Conservation (phyloP, 1,140 invertebrate genomes). For the Meteorus sp. region DNA sequence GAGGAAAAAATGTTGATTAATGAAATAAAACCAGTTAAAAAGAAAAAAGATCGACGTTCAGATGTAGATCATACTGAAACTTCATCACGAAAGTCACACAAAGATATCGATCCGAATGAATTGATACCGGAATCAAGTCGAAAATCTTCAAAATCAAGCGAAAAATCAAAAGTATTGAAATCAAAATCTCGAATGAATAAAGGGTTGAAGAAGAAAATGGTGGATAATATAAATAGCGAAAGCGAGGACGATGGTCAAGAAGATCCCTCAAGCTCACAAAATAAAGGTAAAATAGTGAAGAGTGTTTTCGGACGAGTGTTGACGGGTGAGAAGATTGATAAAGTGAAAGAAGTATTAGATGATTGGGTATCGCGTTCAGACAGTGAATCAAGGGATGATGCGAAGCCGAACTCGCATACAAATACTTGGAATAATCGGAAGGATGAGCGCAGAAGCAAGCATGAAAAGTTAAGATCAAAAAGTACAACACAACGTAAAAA, state of each 20-base stretch:
- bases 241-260: slow-evolving; percentile 39
- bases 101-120: no score
- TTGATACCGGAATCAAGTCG: slow-evolving; percentile 15
- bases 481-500: slow-evolving; percentile 5
- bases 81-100: not conserved
- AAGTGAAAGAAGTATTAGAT: slow-evolving; percentile 53
- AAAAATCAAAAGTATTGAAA: slow-evolving; percentile 11
- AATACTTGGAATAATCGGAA: slow-evolving; percentile 5
- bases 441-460: slow-evolving; percentile 3
- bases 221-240: slow-evolving; percentile 36
- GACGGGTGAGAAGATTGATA: slow-evolving; percentile 47
- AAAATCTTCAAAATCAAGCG: slow-evolving; percentile 4
- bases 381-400: slow-evolving; percentile 36
- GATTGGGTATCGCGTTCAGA: slow-evolving; percentile 53
- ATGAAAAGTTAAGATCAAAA: slow-evolving; percentile 22
- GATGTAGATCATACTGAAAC: not conserved
- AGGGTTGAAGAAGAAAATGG: slow-evolving; percentile 20
- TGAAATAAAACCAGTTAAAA: not conserved
- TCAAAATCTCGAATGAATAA: slow-evolving; percentile 25
- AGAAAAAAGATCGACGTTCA: not conserved
- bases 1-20: not conserved
- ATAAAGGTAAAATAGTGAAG: slow-evolving; percentile 52
- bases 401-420: not conserved
- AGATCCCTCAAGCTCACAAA: slow-evolving; percentile 34
- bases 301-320: slow-evolving; percentile 53